Base-by-base conservation (phyloP, 2,797 vertebrate species). In the Vultur gryphus region DNA sequence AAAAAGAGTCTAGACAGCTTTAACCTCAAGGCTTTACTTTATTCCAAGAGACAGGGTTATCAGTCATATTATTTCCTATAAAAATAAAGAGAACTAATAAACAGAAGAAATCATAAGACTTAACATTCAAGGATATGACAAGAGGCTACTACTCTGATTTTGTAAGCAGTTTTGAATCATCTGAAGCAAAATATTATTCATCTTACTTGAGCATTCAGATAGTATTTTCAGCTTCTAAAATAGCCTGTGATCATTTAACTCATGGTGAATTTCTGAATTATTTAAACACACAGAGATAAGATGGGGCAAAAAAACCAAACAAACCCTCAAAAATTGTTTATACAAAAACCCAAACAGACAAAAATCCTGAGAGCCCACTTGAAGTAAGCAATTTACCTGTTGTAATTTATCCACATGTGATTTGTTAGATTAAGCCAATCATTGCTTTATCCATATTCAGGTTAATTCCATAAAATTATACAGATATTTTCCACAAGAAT, bases 1-100 rank as follows among this genome's bases (percentile, higher is more conserved):
- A 98, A 97, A 98, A 98, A 95, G 94, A 90, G 96, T 98, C 96
- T 97, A 93, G 98, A 98, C 98, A 98, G 98, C 91, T 98, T 98
- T 97, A 98, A 98, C 98, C 98, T 98, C 35, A 91, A 96, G 97
- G 98, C 98, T 97, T 98, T 96, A 94, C 97, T 98, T 98, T 98
- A 98, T 98, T 98, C 98, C 98, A 98, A 98, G 96, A 98, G 98
- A 97, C 98, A 95, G 97, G 95, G 90, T 97, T 98, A 97, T 97
- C 96, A 98, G 97, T 98, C 97, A 98, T 96, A 97, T 67, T 94
- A 89, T 92, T 96, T 93, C 59, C 29, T 72, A 90, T 70, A 94
- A 97, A 95, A 87, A 84, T 24, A 93, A 83, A 94, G 96, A 93
- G 9, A 90, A 90, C 46, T 59, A 89, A 81, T 80, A 95, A 90